Evolutionary conservation across 2,797 vertebrate species (phyloP).

Genomic region (Heliangelus exortis): DNA sequence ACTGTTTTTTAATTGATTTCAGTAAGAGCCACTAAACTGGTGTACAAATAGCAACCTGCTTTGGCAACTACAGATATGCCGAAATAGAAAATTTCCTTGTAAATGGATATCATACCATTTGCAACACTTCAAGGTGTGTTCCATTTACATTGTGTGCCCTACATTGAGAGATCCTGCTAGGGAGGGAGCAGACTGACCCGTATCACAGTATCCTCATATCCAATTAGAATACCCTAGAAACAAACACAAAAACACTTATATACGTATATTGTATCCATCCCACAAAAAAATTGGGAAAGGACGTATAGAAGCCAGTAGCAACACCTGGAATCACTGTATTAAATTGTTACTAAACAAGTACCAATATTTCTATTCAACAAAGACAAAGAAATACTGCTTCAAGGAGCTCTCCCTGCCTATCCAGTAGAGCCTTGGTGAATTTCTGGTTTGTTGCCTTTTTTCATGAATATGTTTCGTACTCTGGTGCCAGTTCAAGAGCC

Average conservation of each 20-base stretch:
- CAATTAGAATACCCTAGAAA: not conserved
- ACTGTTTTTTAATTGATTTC: not conserved
- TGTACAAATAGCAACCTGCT: not conserved
- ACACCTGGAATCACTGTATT: not conserved
- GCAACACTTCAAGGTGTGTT: not conserved
- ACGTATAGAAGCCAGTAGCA: not conserved
- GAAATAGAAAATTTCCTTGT: not conserved
- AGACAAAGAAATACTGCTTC: not conserved
- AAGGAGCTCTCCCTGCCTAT: not conserved
- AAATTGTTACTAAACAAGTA: not conserved
- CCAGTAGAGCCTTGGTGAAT: not conserved
- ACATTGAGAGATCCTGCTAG: not conserved
- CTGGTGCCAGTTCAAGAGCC: not conserved
- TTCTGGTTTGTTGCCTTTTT: not conserved
- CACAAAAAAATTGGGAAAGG: not conserved
- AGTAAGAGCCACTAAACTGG: not conserved
- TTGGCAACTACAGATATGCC: not conserved
- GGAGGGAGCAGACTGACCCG: not conserved
- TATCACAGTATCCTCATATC: not conserved
- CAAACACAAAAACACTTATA: not conserved
- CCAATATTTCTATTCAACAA: not conserved
- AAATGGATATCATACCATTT: not conserved
- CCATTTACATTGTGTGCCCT: not conserved
- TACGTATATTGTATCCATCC: not conserved
- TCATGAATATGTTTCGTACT: not conserved